Evolutionary conservation across 2,797 vertebrate species (phyloP), one percentile per base, ranked within the genome.

Genomic region (Momotus momota): DNA sequence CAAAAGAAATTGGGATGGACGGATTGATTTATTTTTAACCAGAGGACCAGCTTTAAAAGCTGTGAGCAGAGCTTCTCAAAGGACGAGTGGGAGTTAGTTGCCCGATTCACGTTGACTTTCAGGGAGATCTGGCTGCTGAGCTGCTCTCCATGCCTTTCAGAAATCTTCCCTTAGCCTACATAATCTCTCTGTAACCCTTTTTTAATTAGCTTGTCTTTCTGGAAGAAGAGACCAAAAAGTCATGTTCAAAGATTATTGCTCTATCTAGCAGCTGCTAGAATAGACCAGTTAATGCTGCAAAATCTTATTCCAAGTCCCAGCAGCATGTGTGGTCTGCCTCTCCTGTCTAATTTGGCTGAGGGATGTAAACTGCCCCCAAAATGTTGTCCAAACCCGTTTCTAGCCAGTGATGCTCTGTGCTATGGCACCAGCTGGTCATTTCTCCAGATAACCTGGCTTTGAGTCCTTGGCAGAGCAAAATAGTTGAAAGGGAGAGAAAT

Each of bases 201-300:
- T 96, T 96, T 96, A 94, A 97, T 97, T 95, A 96, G 83, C 67
- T 90, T 11, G 43, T 95, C 81, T 95, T 94, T 74, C 91, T 89
- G 90, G 91, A 88, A 77, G 93, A 70, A 40, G 80, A 86, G 45
- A 86, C 88, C 87, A 85, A 85, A 81, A 90, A 95, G 52, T 85
- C 78, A 58, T 57, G 74, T 92, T 97, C 81, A 67, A 72, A 94
- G 96, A 88, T 95, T 73, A 90, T 78, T 93, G 86, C 86, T 94
- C 71, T 94, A 27, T 88, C 55, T 49, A 87, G 79, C 96, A 96
- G 96, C 96, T 97, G 91, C 77, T 95, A 5, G 64, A 77, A 85
- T 11, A 69, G 83, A 52, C 54, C 48, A 41, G 55, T 85, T 95
- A 93, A 95, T 93, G 86, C 90, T 93, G 43, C 69, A 82, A 64